These are phyloP conservation scores for Thera britannica DNA, from an alignment of 2,888 invertebrate species.

Conservation along the genomic window DNA sequence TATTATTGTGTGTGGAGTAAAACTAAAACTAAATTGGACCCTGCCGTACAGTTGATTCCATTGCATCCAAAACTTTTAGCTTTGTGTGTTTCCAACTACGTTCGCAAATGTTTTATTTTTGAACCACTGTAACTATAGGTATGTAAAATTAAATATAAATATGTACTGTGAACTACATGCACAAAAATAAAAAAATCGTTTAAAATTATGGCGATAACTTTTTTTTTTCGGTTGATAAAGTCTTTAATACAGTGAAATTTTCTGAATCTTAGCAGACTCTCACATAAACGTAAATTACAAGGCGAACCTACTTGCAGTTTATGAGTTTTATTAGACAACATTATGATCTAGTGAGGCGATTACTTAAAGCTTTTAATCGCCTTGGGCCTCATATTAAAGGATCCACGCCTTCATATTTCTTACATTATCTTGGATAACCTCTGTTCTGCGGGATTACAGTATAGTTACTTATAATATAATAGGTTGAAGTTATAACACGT, in stretches of 20 bases:
- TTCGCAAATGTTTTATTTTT: too few species aligned
- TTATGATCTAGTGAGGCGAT: slow-evolving; percentile 45
- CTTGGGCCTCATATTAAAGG: slow-evolving; percentile 48
- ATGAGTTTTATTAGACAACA: slow-evolving; percentile 44
- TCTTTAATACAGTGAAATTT: slow-evolving; percentile 8
- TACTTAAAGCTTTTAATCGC: slow-evolving; percentile 51
- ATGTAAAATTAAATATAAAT: too few species aligned
- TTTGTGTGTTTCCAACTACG: too few species aligned
- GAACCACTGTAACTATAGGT: too few species aligned
- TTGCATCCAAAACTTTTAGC: too few species aligned
- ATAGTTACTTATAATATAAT: slow-evolving; percentile 29
- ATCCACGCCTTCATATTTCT: slow-evolving; percentile 50
- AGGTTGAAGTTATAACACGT: slow-evolving; percentile 46
- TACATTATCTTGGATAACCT: slow-evolving; percentile 45
- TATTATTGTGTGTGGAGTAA: too few species aligned
- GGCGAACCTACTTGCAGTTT: slow-evolving; percentile 37
- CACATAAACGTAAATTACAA: slow-evolving; percentile 36
- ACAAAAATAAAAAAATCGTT: neutral
- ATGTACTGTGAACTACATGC: too few species aligned
- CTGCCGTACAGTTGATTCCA: too few species aligned
- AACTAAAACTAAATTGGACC: too few species aligned
- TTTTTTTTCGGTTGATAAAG: neutral
- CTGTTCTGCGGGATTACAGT: slow-evolving; percentile 33
- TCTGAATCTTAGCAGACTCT: slow-evolving; percentile 17
- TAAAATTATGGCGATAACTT: neutral